These are phyloP conservation scores for Ladona fulva DNA, from an alignment of 1,140 invertebrate species.

Conservation along the genomic window DNA sequence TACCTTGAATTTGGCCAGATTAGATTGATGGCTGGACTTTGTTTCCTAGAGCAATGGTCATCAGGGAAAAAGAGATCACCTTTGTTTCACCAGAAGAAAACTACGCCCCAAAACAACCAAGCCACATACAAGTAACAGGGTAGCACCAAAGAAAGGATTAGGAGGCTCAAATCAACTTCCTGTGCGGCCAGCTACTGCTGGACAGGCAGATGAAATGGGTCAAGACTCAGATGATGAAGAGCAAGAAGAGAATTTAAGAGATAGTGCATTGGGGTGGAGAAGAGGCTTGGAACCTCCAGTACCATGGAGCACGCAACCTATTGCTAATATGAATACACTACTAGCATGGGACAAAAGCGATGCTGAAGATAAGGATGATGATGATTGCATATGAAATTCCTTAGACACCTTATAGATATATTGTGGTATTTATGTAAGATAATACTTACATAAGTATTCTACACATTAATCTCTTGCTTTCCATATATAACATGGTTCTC, in stretches of 20 bases:
- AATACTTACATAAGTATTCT: no score
- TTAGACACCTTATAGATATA: no score
- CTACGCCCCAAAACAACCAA: neutral
- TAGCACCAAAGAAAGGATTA: neutral
- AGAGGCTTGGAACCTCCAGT: neutral
- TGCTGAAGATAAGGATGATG: neutral
- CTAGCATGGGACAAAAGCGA: conserved; percentile 46
- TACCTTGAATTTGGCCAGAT: no score
- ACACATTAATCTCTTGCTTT: no score
- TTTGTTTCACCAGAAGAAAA: neutral
- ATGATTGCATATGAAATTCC: no score
- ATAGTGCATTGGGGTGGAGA: neutral
- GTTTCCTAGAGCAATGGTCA: neutral
- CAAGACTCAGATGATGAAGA: neutral
- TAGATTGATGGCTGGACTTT: no score
- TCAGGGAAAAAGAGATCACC: neutral
- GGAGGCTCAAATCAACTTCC: neutral
- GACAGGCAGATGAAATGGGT: neutral
- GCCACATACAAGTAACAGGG: neutral
- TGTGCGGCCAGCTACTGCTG: neutral
- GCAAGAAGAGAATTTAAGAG: neutral
- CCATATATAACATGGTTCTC: no score
- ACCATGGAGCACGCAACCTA: conserved; percentile 57
- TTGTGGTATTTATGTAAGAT: no score
- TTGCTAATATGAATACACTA: conserved; percentile 62